phyloP scores from a whole-genome alignment of 53 echinoderm and acorn worm genomes.

The Actinopyga echinites region DNA sequence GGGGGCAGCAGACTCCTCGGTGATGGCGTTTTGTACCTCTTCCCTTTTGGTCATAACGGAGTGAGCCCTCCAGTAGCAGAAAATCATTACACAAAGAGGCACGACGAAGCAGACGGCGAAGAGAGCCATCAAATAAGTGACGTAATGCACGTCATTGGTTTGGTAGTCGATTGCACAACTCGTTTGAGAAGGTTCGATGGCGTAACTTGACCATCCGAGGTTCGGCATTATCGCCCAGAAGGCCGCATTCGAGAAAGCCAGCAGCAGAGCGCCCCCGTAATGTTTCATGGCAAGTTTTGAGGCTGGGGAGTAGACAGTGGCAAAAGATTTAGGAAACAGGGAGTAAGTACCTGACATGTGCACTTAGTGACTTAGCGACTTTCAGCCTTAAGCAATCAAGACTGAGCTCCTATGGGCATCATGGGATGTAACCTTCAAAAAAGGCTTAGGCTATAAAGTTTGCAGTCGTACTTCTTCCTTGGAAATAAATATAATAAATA shows the following conservation, averaged over 20 bases:
- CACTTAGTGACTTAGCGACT: no score
- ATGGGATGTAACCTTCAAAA: no score
- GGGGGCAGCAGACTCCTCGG: conserved; percentile 29
- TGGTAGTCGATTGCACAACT: conserved; percentile 78
- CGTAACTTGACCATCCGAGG: conserved; percentile 79
- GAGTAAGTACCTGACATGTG: neutral
- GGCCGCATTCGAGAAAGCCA: conserved; percentile 60
- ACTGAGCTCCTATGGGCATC: no score
- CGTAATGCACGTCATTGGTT: conserved; percentile 56
- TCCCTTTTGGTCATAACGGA: conserved; percentile 31
- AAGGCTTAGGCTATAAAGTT: no score
- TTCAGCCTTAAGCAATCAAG: no score
- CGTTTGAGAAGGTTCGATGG: conserved; percentile 50
- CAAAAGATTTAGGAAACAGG: neutral
- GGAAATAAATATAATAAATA: no score
- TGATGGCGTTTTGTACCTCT: conserved; percentile 29
- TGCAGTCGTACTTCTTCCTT: no score
- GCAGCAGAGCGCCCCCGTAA: conserved; percentile 48
- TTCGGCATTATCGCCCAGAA: conserved; percentile 90
- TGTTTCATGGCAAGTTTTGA: conserved; percentile 46
- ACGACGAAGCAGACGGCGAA: conserved; percentile 67
- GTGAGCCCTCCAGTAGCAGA: conserved; percentile 63
- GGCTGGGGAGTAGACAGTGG: conserved; percentile 14
- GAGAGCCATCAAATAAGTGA: conserved; percentile 66
- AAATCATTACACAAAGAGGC: conserved; percentile 67